Conservation (phyloP, 2,888 invertebrate genomes). For the Lasioglossum oenotherae region DNA sequence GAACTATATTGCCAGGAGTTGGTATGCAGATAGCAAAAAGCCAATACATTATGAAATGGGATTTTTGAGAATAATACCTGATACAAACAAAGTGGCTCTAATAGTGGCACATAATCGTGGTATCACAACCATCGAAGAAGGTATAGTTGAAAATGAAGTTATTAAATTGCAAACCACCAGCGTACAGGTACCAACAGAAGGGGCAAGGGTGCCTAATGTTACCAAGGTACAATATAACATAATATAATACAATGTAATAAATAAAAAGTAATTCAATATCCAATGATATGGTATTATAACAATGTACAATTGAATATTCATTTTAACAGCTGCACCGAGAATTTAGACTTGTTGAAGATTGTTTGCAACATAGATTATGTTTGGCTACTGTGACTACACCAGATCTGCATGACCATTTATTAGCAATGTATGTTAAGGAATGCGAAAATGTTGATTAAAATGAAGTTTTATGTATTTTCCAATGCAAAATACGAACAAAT, state of each 20-base stretch:
- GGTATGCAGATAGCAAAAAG: slow-evolving; percentile 85
- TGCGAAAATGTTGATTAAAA: slow-evolving; percentile 12
- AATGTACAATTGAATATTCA: slow-evolving; percentile 20
- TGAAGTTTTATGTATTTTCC: background rate
- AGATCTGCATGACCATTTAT: slow-evolving; percentile 85
- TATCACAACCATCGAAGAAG: slow-evolving; percentile 87
- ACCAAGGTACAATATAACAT: slow-evolving; percentile 76
- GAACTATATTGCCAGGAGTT: slow-evolving; percentile 86
- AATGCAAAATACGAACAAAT: background rate
- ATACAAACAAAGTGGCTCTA: slow-evolving; percentile 85
- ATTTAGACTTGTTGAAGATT: slow-evolving; percentile 76
- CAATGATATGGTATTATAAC: background rate
- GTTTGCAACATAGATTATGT: slow-evolving; percentile 84
- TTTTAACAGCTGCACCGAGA: slow-evolving; percentile 82
- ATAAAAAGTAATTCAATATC: background rate
- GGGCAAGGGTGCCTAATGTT: slow-evolving; percentile 85
- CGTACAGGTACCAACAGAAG: slow-evolving; percentile 85
- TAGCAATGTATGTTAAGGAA: slow-evolving; percentile 85
- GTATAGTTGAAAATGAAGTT: slow-evolving; percentile 80
- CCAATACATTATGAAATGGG: slow-evolving; percentile 89
- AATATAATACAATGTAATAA: slow-evolving; percentile 47
- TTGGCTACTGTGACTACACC: slow-evolving; percentile 87
- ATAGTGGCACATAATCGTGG: slow-evolving; percentile 88
- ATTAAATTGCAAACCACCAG: slow-evolving; percentile 84
- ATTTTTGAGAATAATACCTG: slow-evolving; percentile 87